These are phyloP conservation scores for Antennarius striatus DNA, from an alignment of 2,113 vertebrate genomes.

Conservation along the genomic window DNA sequence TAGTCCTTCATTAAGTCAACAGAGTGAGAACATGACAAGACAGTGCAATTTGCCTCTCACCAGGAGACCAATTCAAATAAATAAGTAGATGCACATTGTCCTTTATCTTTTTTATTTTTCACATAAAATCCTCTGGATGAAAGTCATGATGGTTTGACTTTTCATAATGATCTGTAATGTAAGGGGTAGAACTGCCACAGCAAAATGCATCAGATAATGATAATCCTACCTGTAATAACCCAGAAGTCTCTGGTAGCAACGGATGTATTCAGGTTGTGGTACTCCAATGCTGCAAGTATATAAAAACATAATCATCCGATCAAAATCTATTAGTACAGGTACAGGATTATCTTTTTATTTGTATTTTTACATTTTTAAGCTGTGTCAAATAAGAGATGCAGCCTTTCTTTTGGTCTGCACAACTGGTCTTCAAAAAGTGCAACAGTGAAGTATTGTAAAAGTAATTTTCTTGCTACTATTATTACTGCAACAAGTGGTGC, in stretches of 20 bases:
- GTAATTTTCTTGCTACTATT: background rate
- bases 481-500: background rate
- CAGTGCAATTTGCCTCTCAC: background rate
- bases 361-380: background rate
- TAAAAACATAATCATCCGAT: background rate
- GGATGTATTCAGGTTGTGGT: slow-evolving; percentile 95
- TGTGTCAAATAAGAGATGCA: background rate
- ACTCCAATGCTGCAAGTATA: slow-evolving; percentile 88
- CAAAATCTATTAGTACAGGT: background rate
- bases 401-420: background rate
- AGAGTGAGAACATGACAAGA: slow-evolving; percentile 4
- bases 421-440: background rate
- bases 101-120: no score
- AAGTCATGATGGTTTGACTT: no score
- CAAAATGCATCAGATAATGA: background rate
- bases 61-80: slow-evolving; percentile 2
- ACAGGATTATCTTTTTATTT: background rate
- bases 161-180: no score
- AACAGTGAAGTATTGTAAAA: no score
- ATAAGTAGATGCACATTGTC: no score
- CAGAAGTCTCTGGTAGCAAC: slow-evolving; percentile 92
- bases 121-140: no score
- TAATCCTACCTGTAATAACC: slow-evolving; percentile 92
- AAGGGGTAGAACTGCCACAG: no score
- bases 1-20: slow-evolving; percentile 1